Conservation (phyloP, 2,888 invertebrate species). For the Creontiades dilutus region DNA sequence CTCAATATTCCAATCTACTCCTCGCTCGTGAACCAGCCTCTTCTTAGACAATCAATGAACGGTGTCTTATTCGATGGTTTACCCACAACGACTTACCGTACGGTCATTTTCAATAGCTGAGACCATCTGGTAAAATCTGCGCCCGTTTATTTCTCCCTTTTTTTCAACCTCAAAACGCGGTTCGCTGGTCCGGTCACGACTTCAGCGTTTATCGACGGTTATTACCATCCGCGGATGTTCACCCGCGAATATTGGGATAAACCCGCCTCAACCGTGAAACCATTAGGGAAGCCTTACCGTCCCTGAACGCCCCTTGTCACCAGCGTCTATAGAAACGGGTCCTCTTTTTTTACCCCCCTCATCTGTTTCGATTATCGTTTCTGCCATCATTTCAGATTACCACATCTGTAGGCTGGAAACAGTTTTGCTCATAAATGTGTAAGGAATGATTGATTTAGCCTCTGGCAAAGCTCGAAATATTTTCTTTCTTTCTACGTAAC, state of each 20-base stretch:
- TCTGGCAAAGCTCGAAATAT: too few species aligned
- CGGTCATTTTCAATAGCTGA: background rate
- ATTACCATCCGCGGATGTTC: background rate
- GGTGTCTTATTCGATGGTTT: background rate
- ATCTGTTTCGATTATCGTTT: background rate
- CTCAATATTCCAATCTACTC: too few species aligned
- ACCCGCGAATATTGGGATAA: background rate
- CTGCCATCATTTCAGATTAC: background rate
- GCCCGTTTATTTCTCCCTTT: background rate
- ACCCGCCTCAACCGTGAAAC: background rate
- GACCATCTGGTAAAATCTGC: conserved; percentile 2
- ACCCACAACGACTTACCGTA: background rate
- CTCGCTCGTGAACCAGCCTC: too few species aligned
- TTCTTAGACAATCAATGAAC: too few species aligned
- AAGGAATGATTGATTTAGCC: background rate
- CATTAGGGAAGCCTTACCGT: conserved; percentile 12
- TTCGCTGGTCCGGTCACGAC: conserved; percentile 19
- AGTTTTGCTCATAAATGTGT: background rate
- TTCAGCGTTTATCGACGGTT: conserved; percentile 11
- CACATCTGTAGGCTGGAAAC: background rate
- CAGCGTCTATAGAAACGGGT: background rate
- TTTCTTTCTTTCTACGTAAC: too few species aligned
- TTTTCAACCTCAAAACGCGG: background rate
- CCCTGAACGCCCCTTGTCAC: conserved; percentile 12
- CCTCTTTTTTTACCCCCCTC: background rate